Evolutionary conservation across 2,113 vertebrate species (phyloP).

Genomic region (Eubucco bourcierii): DNA sequence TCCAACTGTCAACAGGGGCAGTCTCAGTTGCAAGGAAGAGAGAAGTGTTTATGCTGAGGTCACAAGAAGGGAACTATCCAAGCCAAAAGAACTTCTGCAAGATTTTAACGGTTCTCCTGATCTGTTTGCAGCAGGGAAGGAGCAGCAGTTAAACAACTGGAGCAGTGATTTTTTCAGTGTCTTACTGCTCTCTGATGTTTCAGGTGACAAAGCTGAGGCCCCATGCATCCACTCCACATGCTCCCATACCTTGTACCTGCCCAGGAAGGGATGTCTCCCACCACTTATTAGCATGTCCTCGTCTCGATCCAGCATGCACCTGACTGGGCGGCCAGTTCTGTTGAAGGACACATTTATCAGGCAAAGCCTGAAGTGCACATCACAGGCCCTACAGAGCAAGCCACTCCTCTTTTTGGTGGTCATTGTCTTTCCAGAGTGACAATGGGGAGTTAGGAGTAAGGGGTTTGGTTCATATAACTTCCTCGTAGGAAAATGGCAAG

Average conservation of each 20-base stretch:
- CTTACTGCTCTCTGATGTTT: neutral
- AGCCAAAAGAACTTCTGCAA: neutral
- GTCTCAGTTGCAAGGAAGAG: neutral
- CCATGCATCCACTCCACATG: neutral
- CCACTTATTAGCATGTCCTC: slow-evolving; percentile 96
- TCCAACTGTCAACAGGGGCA: neutral
- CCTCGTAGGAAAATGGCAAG: neutral
- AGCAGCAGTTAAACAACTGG: neutral
- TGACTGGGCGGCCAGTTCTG: slow-evolving; percentile 85
- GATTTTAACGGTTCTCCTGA: neutral
- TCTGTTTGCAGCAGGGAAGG: neutral
- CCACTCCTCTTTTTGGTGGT: neutral
- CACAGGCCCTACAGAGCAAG: neutral
- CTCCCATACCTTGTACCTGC: slow-evolving; percentile 86
- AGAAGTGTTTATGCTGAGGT: neutral
- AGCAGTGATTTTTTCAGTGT: neutral
- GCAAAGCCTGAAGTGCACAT: neutral
- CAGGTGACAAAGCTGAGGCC: neutral
- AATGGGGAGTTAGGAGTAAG: neutral
- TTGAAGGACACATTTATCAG: neutral
- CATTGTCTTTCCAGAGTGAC: neutral
- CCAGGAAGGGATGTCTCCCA: slow-evolving; percentile 91
- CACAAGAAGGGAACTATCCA: neutral
- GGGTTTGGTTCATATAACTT: neutral
- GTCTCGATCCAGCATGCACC: slow-evolving; percentile 94